phyloP scores from a whole-genome alignment of 1,140 invertebrate species.

The Potamilus streckersoni region DNA sequence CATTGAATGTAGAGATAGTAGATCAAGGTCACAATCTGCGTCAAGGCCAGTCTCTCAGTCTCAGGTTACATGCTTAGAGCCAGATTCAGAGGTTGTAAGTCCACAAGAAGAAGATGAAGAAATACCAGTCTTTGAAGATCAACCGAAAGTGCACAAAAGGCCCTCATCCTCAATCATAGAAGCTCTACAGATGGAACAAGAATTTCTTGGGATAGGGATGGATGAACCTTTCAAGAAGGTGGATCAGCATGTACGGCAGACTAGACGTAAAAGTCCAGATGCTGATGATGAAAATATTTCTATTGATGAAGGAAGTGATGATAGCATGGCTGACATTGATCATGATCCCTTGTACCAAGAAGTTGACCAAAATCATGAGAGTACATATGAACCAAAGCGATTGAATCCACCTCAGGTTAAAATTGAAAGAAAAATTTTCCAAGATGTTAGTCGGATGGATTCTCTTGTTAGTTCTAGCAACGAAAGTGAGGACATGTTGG shows the following conservation, averaged over 20 bases:
- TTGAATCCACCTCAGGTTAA: slow-evolving; percentile 58
- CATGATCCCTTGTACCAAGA: slow-evolving; percentile 51
- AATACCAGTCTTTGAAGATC: background rate
- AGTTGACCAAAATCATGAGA: slow-evolving; percentile 60
- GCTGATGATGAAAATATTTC: slow-evolving; percentile 16
- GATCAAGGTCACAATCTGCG: no score
- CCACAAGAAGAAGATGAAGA: slow-evolving; percentile 4
- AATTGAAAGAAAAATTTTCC: slow-evolving; percentile 65
- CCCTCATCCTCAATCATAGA: slow-evolving; percentile 44
- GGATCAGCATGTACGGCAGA: background rate
- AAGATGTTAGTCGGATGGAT: slow-evolving; percentile 42
- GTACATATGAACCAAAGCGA: slow-evolving; percentile 57
- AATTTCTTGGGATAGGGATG: slow-evolving; percentile 26
- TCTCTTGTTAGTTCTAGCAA: slow-evolving; percentile 59
- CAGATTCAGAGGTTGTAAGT: slow-evolving; percentile 30
- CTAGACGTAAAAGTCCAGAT: slow-evolving; percentile 10
- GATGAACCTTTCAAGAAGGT: slow-evolving; percentile 8
- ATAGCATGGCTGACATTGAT: slow-evolving; percentile 52
- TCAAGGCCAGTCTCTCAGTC: no score
- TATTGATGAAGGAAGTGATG: slow-evolving; percentile 45
- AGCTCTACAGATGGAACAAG: slow-evolving; percentile 42
- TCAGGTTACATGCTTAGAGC: slow-evolving; percentile 21
- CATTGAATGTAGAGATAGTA: no score
- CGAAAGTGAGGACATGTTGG: slow-evolving; percentile 52
- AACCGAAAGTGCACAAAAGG: slow-evolving; percentile 26